Conservation (phyloP, 2,888 invertebrate genomes). For the Drosophila falleni region DNA sequence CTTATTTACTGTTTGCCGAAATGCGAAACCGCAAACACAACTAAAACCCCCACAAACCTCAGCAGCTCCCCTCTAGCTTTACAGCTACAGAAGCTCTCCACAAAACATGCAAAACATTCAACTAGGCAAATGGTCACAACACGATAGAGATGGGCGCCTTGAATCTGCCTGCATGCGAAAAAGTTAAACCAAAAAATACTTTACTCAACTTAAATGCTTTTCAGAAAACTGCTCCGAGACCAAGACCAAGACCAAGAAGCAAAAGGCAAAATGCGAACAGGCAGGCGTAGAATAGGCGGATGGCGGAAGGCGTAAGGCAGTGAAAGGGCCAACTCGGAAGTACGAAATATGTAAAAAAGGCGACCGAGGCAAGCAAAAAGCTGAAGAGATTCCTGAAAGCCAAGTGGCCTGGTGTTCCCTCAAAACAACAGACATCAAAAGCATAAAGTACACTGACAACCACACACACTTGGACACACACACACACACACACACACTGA, state of each 20-base stretch:
- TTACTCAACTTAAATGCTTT: slow-evolving; percentile 67
- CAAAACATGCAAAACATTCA: slow-evolving; percentile 45
- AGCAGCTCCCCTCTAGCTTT: not conserved
- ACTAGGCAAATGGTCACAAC: slow-evolving; percentile 16
- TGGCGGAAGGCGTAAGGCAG: slow-evolving; percentile 35
- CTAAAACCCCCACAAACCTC: slow-evolving; percentile 25
- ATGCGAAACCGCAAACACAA: slow-evolving; percentile 75
- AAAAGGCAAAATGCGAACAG: slow-evolving; percentile 9
- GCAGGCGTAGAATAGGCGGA: slow-evolving; percentile 32
- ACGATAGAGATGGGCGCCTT: not conserved
- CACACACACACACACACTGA: not conserved
- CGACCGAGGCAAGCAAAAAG: slow-evolving; percentile 8
- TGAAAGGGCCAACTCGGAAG: slow-evolving; percentile 42
- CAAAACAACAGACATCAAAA: slow-evolving; percentile 46
- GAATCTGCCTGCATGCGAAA: slow-evolving; percentile 51
- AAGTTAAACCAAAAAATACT: slow-evolving; percentile 67
- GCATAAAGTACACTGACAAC: slow-evolving; percentile 34
- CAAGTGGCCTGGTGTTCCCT: slow-evolving; percentile 26
- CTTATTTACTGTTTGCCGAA: slow-evolving; percentile 75
- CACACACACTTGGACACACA: slow-evolving; percentile 13
- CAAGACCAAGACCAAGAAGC: slow-evolving; percentile 23
- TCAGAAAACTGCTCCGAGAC: slow-evolving; percentile 32
- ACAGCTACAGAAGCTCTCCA: slow-evolving; percentile 5
- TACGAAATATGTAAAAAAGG: slow-evolving; percentile 54
- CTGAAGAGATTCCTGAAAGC: slow-evolving; percentile 16